Percentiles rank a stretch among this genome's conserved stretches.
Evolutionary conservation across 2,113 vertebrate species (phyloP).

Genomic region (Halcyon senegalensis): DNA sequence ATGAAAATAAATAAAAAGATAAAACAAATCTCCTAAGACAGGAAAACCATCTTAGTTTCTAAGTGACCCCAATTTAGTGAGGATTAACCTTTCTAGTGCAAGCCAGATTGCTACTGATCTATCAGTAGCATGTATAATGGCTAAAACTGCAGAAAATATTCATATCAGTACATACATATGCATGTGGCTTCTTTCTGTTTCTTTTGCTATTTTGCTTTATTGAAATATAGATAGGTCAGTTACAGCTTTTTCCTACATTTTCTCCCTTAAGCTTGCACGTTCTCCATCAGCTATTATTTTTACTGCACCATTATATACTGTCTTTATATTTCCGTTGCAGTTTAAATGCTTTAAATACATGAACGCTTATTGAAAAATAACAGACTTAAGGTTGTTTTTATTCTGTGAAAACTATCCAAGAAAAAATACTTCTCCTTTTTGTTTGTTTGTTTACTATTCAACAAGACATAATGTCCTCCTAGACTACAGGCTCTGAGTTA

Average conservation of each 20-base stretch:
- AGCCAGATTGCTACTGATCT: background rate
- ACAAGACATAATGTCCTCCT: background rate
- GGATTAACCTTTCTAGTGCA: background rate
- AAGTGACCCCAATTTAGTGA: background rate
- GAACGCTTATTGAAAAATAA: background rate
- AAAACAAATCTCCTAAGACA: background rate
- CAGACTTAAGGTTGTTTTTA: background rate
- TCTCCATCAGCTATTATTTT: background rate
- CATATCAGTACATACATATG: background rate
- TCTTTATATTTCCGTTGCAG: background rate
- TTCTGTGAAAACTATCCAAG: background rate
- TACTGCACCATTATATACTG: background rate
- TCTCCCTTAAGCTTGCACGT: background rate
- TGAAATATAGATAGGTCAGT: background rate
- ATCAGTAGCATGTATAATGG: background rate
- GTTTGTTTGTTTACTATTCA: background rate
- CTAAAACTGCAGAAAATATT: background rate
- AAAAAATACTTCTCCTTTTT: background rate
- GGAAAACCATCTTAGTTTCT: background rate
- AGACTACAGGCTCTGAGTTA: background rate
- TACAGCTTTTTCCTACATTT: background rate
- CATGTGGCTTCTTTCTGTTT: background rate
- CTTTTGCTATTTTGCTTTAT: background rate
- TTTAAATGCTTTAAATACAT: background rate
- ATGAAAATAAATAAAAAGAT: background rate